Evolutionary conservation across 2,797 vertebrate genomes (phyloP).

Genomic region (Danio aesculapii): DNA sequence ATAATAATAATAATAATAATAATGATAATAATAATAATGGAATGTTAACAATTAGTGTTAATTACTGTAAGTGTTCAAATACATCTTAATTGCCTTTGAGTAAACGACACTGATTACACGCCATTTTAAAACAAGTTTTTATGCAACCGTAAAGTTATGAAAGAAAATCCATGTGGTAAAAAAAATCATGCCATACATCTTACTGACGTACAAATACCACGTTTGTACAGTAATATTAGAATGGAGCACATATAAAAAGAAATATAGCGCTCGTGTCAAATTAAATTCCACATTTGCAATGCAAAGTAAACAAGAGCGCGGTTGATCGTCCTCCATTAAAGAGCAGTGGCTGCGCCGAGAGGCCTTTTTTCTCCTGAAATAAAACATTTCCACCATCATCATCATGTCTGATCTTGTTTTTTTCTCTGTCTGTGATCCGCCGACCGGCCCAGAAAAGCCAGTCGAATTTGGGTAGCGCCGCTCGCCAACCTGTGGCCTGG

Average conservation of each 20-base stretch:
- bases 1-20: no score
- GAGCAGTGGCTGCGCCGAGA: constrained; percentile 22
- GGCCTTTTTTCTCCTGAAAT: constrained; percentile 45
- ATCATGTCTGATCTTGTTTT: constrained; percentile 56
- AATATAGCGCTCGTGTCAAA: constrained; percentile 18
- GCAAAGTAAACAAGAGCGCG: constrained; percentile 40
- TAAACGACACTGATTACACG: background rate
- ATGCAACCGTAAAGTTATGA: background rate
- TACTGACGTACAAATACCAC: constrained; percentile 14
- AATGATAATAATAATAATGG: no score
- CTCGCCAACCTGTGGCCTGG: constrained; percentile 53
- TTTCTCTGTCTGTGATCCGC: constrained; percentile 47
- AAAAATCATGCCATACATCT: background rate
- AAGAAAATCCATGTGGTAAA: background rate
- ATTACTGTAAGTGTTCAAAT: no score
- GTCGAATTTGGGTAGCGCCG: constrained; percentile 43
- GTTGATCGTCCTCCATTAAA: constrained; percentile 44
- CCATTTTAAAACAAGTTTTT: background rate
- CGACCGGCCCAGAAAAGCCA: constrained; percentile 43
- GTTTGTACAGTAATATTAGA: constrained; percentile 15
- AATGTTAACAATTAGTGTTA: no score
- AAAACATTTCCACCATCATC: constrained; percentile 55
- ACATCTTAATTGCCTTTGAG: background rate
- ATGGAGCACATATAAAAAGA: constrained; percentile 6
- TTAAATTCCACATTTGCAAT: constrained; percentile 41